Percentiles rank a stretch among this genome's conserved stretches.
Conservation (phyloP, 2,888 invertebrate genomes). For the Microdon myrmicae region DNA sequence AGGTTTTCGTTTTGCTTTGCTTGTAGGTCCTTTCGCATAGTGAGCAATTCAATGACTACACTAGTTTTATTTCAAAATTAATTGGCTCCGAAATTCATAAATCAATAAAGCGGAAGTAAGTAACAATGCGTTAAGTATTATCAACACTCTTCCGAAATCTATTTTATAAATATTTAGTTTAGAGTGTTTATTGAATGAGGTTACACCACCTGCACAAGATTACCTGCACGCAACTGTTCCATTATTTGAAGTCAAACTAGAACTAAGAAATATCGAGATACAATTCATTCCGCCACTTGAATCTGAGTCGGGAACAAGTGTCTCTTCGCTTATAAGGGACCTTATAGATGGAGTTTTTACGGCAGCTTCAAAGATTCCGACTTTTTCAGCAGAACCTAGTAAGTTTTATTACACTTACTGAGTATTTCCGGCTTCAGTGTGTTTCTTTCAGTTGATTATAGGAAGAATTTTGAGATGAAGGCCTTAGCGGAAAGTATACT, state of each 20-base stretch:
- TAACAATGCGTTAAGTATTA: no score
- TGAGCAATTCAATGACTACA: no score
- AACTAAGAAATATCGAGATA: constrained; percentile 77
- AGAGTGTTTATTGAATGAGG: constrained; percentile 63
- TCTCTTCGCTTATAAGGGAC: constrained; percentile 73
- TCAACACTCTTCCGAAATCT: no score
- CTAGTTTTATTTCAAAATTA: no score
- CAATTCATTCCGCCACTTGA: constrained; percentile 81
- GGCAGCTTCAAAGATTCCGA: constrained; percentile 22
- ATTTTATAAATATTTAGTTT: constrained; percentile 56
- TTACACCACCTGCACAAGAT: constrained; percentile 53
- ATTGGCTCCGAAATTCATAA: constrained; percentile 18
- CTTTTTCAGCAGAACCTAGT: constrained; percentile 15
- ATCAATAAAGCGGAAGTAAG: constrained; percentile 22
- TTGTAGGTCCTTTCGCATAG: no score
- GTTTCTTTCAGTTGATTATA: constrained; percentile 11
- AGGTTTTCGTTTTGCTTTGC: no score
- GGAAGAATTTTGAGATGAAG: constrained; percentile 1
- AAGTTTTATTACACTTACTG: not conserved
- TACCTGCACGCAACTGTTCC: constrained; percentile 66
- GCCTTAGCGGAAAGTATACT: constrained; percentile 2
- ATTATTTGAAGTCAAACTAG: constrained; percentile 81
- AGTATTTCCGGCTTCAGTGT: not conserved
- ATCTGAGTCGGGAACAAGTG: constrained; percentile 73
- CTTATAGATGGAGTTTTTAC: constrained; percentile 27